Percentiles rank a stretch among this genome's conserved stretches.
Evolutionary conservation across 2,797 vertebrate genomes (phyloP).

Genomic region (Myripristis jacobus): DNA sequence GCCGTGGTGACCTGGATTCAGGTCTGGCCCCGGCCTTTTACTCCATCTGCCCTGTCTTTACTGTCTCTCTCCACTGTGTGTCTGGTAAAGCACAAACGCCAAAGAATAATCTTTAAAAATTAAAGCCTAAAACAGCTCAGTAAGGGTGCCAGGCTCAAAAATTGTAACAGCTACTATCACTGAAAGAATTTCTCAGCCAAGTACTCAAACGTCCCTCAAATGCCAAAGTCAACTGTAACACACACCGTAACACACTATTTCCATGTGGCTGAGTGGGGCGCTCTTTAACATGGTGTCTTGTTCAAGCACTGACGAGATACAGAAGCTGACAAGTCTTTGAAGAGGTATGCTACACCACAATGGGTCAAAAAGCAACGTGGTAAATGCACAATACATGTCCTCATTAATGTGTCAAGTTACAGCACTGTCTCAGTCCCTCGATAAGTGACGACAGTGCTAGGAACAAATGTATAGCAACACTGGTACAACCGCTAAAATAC

Average conservation of each 20-base stretch:
- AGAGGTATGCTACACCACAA: too few relatives aligned
- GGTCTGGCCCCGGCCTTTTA: too few relatives aligned
- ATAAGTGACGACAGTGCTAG: background rate
- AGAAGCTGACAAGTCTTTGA: background rate
- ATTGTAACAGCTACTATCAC: too few relatives aligned
- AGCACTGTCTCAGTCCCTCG: background rate
- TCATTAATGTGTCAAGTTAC: background rate
- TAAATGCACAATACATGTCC: background rate
- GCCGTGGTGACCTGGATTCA: too few relatives aligned
- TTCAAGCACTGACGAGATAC: background rate
- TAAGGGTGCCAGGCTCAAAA: too few relatives aligned
- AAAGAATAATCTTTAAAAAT: too few relatives aligned
- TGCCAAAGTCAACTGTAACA: background rate
- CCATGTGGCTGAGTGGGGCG: background rate
- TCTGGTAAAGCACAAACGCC: too few relatives aligned
- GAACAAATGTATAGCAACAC: background rate
- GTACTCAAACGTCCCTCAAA: too few relatives aligned
- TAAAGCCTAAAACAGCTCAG: too few relatives aligned
- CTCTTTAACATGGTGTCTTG: background rate
- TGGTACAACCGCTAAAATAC: background rate
- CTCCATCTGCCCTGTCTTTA: too few relatives aligned
- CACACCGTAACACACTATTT: background rate
- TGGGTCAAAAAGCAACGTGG: background rate
- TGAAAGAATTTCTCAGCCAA: background rate
- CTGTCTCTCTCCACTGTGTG: too few relatives aligned